Base-by-base conservation (phyloP, 2,113 vertebrate species). In the Archocentrus centrarchus region DNA sequence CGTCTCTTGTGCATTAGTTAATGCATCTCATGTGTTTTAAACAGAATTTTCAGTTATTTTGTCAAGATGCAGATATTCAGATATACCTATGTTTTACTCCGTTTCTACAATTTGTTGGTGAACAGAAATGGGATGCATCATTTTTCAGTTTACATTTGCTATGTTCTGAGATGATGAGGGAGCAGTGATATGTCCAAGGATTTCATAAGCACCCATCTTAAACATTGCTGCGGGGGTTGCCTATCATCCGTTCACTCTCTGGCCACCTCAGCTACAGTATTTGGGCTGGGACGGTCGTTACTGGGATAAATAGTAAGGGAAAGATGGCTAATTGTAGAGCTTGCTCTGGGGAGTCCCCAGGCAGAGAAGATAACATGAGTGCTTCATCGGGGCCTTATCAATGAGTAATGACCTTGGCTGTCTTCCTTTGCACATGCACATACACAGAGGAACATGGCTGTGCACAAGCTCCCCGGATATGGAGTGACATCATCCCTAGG, bases 321-420 rank as follows among this genome's bases (percentile, higher is more conserved):
- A 81, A 83, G 81, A 50, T 83, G 86, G 86, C 89, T 95, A 93
- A 94, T 95, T 94, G 92, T 83, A 14, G 90, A 85, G 80, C 91
- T 86, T 80, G 90, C 86, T 81, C 64, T 27, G 64, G 92, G 86
- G 83, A 89, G 75, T 93, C 88, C 87, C 89, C 81, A 53, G 84
- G 91, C 91, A 81, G 82, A 59, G 75, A 82, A 92, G 94, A 94
- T 93, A 92, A 90, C 89, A 62, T 41, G 63, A 90, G 81, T 18
- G 41, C 86, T 84, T 89, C 87, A 73, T 76, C 1, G 80, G 85
- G 89, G 89, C 70, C 81, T 86, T 81, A 93, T 95, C 94, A 90
- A 90, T 94, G 91, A 93, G 90, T 89, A 86, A 94, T 89, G 92
- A 94, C 93, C 92, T 91, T 82, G 86, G 62, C 75, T 73, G 85